Evolutionary conservation across 2,113 vertebrate species (phyloP), one percentile per base, ranked within the genome.

Genomic region (Macquaria australasica): DNA sequence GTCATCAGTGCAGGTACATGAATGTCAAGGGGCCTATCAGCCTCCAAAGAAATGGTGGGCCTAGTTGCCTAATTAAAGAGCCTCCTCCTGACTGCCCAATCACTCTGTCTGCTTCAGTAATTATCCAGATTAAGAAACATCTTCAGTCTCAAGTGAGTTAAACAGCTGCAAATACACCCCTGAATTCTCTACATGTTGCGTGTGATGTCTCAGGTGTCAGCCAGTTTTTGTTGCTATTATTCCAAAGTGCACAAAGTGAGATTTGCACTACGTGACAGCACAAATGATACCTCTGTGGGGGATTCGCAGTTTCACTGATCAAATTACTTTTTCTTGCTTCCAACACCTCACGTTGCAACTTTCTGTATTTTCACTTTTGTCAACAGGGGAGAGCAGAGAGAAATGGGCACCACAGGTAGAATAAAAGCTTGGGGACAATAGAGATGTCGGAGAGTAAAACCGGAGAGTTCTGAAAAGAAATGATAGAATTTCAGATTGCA

Each of bases 21-120:
- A 90, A 90, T 85, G 79, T 83, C 90, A 89, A 81, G 80, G 64
- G 77, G 63, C 70, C 89, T 88, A 86, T 90, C 87, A 91, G 58
- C 68, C 71, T 81, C 53, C 20, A 62, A 77, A 77, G 67, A 79
- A 68, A 45, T 20, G 8, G 63, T 58, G 21, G 73, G 53, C 41
- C 34, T 23, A 16, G 37, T n/a, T 56, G 15, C 18, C 51, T 80
- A 70, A 91, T 85, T 84, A 77, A 82, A 83, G 69, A 71, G 34
- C 67, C 25, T 64, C 76, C 25, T 28, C 64, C 76, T 51, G 71
- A 74, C 82, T 48, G 74, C 34, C 68, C 69, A 85, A 88, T 87
- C 68, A 77, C 43, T 82, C 60, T 9, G n/a, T 60, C 37, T 75
- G 18, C 66, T 69, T 58, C 67, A 72, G 64, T 73, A 86, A 89